Evolutionary conservation across 1,140 invertebrate species (phyloP).

Genomic region (Choristoneura fumiferana): DNA sequence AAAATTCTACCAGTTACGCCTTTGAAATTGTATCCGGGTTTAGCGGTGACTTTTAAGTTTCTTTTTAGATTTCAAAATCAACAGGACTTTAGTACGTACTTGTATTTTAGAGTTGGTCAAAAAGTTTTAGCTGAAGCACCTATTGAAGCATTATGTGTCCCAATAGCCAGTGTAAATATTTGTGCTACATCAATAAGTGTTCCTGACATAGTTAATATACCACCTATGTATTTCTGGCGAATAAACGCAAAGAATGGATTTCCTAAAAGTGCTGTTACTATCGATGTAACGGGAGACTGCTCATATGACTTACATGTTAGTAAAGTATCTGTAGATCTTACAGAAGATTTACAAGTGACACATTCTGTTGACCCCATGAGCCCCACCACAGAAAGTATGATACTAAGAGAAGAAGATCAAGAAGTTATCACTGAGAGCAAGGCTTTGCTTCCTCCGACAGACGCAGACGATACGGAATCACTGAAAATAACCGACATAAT

Average conservation of each 20-base stretch:
- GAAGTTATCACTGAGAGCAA: conserved; percentile 30
- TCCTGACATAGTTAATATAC: conserved; percentile 42
- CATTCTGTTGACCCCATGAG: conserved; percentile 28
- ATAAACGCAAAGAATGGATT: conserved; percentile 35
- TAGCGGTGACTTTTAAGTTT: conserved; percentile 40
- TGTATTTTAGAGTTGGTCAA: conserved; percentile 50
- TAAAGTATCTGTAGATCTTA: conserved; percentile 40
- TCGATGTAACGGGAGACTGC: conserved; percentile 37
- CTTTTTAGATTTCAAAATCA: conserved; percentile 39
- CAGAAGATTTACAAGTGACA: conserved; percentile 21
- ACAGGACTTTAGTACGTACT: conserved; percentile 29
- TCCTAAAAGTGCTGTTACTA: conserved; percentile 37
- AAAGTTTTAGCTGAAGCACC: conserved; percentile 30
- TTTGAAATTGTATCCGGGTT: conserved; percentile 48
- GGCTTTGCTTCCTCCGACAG: conserved; percentile 22
- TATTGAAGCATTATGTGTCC: conserved; percentile 39
- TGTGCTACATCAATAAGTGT: conserved; percentile 29
- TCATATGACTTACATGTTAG: conserved; percentile 47
- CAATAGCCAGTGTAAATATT: conserved; percentile 32
- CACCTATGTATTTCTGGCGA: conserved; percentile 53
- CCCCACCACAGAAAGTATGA: conserved; percentile 33
- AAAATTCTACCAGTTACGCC: conserved; percentile 39
- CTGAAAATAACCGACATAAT: conserved; percentile 20
- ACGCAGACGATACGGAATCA: conserved; percentile 17
- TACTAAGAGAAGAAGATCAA: conserved; percentile 29